Conservation (phyloP, 2,888 invertebrate genomes). For the Dascillus cervinus region DNA sequence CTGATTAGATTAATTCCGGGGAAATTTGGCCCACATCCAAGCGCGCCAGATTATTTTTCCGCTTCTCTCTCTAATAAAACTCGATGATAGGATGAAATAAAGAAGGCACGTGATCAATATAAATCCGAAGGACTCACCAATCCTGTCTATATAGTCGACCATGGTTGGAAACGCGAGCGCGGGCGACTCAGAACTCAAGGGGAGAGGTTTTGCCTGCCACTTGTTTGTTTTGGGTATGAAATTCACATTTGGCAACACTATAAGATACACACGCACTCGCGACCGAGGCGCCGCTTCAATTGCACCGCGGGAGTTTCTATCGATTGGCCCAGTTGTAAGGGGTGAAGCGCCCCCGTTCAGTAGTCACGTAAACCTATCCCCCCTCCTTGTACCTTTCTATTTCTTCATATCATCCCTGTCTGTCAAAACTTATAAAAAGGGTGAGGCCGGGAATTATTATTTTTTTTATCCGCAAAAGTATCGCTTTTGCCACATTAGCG, state of each 20-base stretch:
- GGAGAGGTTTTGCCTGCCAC: slow-evolving; percentile 23
- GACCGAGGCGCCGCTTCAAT: slow-evolving; percentile 31
- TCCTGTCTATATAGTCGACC: slow-evolving; percentile 37
- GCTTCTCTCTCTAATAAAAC: slow-evolving; percentile 16
- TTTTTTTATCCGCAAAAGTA: slow-evolving; percentile 38
- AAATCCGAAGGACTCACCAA: slow-evolving; percentile 32
- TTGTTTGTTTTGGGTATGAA: slow-evolving; percentile 30
- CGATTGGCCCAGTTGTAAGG: slow-evolving; percentile 61
- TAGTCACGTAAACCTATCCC: slow-evolving; percentile 30
- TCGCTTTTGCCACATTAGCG: slow-evolving; percentile 31
- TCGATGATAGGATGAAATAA: slow-evolving; percentile 18
- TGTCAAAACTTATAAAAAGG: slow-evolving; percentile 24
- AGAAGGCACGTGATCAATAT: slow-evolving; percentile 23
- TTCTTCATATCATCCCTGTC: slow-evolving; percentile 17
- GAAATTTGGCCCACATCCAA: too few relatives aligned
- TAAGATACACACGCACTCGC: slow-evolving; percentile 47
- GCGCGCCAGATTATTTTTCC: slow-evolving; percentile 20
- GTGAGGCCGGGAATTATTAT: slow-evolving; percentile 37
- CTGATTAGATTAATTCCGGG: too few relatives aligned
- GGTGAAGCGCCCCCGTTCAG: slow-evolving; percentile 37
- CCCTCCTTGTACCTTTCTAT: slow-evolving; percentile 20
- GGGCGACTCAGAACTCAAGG: slow-evolving; percentile 11
- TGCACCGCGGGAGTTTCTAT: slow-evolving; percentile 43
- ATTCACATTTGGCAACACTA: slow-evolving; percentile 32
- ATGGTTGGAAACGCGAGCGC: slow-evolving; percentile 22